These are phyloP conservation scores for Amphilophus citrinellus DNA, from an alignment of 2,113 vertebrate genomes.

Conservation along the genomic window DNA sequence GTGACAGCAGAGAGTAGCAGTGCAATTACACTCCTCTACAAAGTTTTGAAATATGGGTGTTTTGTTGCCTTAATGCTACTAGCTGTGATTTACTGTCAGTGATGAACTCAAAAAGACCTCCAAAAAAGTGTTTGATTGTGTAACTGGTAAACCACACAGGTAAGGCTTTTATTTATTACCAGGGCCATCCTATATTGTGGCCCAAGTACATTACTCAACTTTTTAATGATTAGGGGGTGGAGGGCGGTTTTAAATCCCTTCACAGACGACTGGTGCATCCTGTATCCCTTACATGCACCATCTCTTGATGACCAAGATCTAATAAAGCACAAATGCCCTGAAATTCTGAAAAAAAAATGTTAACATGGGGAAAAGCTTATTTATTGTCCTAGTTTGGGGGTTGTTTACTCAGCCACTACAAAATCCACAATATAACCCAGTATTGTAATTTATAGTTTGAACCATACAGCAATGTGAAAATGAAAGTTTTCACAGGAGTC, in stretches of 20 bases:
- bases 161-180: neutral
- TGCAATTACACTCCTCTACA: neutral
- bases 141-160: neutral
- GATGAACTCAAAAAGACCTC: neutral
- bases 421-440: neutral
- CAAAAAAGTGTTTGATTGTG: neutral
- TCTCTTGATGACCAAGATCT: neutral
- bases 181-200: neutral
- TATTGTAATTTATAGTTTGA: neutral
- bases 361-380: neutral
- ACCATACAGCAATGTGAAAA: neutral
- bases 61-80: neutral
- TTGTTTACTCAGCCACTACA: neutral
- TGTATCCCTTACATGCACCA: neutral
- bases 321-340: neutral
- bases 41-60: neutral
- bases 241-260: neutral
- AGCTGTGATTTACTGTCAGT: neutral
- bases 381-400: neutral
- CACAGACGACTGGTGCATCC: neutral
- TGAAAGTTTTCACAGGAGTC: neutral
- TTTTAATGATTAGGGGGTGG: neutral
- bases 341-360: neutral
- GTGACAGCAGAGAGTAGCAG: neutral
- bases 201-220: neutral